A percentile compares a stretch with the other conserved stretches of the same genome.
Evolutionary conservation across 2,888 invertebrate species (phyloP).

Genomic region (Chaitophorus viminalis): DNA sequence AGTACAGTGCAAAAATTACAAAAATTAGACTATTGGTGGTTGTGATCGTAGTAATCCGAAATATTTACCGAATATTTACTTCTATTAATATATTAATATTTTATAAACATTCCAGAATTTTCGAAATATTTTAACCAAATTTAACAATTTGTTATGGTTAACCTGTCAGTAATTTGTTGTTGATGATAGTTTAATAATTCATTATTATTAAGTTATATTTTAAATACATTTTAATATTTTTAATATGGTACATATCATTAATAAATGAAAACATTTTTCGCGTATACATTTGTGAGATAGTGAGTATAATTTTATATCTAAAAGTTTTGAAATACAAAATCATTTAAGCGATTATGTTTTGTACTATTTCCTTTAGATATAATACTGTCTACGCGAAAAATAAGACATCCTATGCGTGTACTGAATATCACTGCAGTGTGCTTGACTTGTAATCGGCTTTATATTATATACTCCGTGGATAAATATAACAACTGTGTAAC

Average conservation of each 20-base stretch:
- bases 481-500: neutral
- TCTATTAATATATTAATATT: no score
- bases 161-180: no score
- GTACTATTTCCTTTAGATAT: neutral
- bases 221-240: neutral
- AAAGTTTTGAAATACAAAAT: conserved; percentile 14
- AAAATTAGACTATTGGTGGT: no score
- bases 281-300: no score
- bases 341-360: neutral
- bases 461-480: neutral
- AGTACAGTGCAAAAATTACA: no score
- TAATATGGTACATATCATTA: neutral
- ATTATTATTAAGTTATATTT: neutral
- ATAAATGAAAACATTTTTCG: neutral
- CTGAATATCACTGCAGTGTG: neutral
- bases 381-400: conserved; percentile 7
- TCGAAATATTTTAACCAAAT: no score
- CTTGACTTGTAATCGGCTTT: conserved; percentile 35
- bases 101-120: no score
- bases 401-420: conserved; percentile 18
- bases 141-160: no score
- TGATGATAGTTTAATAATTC: neutral
- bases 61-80: no score
- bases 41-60: no score
- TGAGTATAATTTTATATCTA: neutral